Evolutionary conservation across 2,797 vertebrate genomes (phyloP).

Genomic region (Holocentrus rufus): DNA sequence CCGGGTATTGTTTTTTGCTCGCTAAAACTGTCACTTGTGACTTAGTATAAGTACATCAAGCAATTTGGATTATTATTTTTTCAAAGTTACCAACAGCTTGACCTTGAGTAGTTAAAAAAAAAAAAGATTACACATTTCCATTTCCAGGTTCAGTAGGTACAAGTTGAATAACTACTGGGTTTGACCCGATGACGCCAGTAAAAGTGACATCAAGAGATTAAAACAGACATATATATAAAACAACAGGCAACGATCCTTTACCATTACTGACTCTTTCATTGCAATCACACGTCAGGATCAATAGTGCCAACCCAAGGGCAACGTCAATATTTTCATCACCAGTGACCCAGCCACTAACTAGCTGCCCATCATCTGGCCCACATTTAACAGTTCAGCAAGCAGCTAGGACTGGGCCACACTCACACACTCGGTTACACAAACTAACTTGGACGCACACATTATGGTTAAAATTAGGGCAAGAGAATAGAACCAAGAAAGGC

Average conservation of each 20-base stretch:
- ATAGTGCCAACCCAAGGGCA: constrained; percentile 65
- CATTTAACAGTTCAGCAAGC: constrained; percentile 47
- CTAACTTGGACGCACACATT: neutral
- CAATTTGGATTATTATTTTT: no score
- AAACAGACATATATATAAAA: neutral
- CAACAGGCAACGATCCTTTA: no score
- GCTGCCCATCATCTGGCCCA: constrained; percentile 47
- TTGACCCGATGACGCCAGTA: no score
- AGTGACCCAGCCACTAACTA: constrained; percentile 37
- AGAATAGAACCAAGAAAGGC: neutral
- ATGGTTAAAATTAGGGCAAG: neutral
- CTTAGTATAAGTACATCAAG: no score
- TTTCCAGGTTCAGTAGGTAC: no score
- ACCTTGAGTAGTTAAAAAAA: no score
- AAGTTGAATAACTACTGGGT: no score
- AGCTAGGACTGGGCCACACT: constrained; percentile 31
- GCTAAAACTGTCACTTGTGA: no score
- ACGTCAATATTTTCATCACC: constrained; percentile 71
- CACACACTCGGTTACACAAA: neutral
- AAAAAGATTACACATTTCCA: no score
- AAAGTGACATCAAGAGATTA: no score
- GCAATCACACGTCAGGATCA: constrained; percentile 52
- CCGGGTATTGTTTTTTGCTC: no score
- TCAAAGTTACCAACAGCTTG: no score
- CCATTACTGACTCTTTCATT: constrained; percentile 7